phyloP scores from a whole-genome alignment of 2,113 vertebrate genomes.

The Spheniscus mendiculus region DNA sequence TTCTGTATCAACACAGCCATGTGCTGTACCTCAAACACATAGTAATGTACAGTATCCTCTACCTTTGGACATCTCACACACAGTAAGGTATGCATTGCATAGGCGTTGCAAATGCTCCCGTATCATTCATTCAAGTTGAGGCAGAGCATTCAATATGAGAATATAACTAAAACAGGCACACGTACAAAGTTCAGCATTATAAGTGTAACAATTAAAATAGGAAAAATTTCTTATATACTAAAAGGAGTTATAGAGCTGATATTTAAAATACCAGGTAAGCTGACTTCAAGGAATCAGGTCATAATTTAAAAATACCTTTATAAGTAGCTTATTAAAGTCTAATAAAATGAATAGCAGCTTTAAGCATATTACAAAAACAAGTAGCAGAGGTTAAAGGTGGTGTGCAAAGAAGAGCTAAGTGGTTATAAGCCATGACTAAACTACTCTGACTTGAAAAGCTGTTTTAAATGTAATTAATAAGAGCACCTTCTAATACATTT shows the following conservation, averaged over 20 bases:
- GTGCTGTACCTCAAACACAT: not conserved
- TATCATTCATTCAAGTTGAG: not conserved
- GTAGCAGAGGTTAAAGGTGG: not conserved
- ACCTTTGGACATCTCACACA: not conserved
- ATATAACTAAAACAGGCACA: not conserved
- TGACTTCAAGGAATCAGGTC: not conserved
- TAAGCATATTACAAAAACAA: not conserved
- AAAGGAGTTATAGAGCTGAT: not conserved
- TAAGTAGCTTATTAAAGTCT: not conserved
- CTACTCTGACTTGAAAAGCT: not conserved
- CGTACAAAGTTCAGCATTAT: not conserved
- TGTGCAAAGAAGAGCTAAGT: not conserved
- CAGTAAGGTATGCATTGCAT: not conserved
- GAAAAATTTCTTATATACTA: not conserved
- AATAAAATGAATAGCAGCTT: not conserved
- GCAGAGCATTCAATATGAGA: not conserved
- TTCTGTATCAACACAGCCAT: not conserved
- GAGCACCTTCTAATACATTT: not conserved
- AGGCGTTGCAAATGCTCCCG: not conserved
- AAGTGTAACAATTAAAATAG: not conserved
- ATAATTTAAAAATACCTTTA: not conserved
- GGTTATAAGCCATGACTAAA: not conserved
- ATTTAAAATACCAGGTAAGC: not conserved
- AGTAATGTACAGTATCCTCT: rapidly evolving
- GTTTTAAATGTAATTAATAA: not conserved